A percentile compares a stretch with the other conserved stretches of the same genome.
Evolutionary conservation across 2,888 invertebrate species (phyloP).

Genomic region (Andricus quercusramuli): DNA sequence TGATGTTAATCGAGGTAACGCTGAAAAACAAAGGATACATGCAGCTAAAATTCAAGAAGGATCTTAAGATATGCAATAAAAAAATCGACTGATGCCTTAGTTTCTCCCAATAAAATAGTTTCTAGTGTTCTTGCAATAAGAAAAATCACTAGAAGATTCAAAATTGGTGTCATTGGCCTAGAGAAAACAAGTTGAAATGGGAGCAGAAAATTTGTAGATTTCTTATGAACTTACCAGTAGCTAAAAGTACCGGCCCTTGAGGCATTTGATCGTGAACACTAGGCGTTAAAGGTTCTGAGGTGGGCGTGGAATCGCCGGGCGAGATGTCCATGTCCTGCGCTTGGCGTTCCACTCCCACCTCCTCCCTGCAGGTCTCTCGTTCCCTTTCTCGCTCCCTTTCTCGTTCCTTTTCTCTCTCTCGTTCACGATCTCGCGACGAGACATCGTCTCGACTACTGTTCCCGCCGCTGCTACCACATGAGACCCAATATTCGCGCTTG

Average conservation of each 20-base stretch:
- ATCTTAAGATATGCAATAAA: no score
- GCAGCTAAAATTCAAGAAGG: no score
- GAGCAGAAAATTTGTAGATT: slow-evolving; percentile 73
- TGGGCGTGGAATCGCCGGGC: slow-evolving; percentile 92
- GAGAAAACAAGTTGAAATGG: no score
- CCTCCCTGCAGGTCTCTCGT: slow-evolving; percentile 69
- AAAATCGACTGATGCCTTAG: no score
- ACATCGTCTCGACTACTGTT: slow-evolving; percentile 72
- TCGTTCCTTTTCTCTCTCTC: slow-evolving; percentile 70
- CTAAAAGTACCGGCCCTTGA: slow-evolving; percentile 83
- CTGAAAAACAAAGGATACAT: slow-evolving; percentile 65
- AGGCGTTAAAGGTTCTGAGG: slow-evolving; percentile 85
- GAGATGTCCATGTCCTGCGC: slow-evolving; percentile 97
- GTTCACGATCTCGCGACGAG: slow-evolving; percentile 70
- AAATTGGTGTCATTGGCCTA: no score
- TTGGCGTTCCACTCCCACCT: slow-evolving; percentile 76
- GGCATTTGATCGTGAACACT: slow-evolving; percentile 81
- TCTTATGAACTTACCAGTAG: slow-evolving; percentile 79
- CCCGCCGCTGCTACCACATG: slow-evolving; percentile 71
- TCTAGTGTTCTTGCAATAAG: no score
- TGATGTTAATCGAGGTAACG: slow-evolving; percentile 84
- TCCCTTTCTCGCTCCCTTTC: slow-evolving; percentile 75
- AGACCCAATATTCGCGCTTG: slow-evolving; percentile 77
- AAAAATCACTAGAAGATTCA: no score
- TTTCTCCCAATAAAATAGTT: no score